Evolutionary conservation across 1,140 invertebrate genomes (phyloP).

Genomic region (Drosophila erecta): DNA sequence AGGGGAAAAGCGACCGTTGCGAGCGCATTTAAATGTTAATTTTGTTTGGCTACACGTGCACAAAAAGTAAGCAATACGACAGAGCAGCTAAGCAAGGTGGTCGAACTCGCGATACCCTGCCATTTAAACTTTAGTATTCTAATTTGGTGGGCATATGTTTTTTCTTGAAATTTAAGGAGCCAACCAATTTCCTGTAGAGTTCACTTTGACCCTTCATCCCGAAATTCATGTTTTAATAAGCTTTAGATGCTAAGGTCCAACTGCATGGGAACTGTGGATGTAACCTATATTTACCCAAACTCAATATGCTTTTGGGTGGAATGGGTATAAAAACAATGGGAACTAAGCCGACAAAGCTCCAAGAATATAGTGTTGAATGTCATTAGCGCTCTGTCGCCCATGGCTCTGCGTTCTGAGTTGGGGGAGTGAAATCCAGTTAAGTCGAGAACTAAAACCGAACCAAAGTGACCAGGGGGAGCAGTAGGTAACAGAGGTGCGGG

Average conservation of each 20-base stretch:
- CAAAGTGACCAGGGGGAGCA: conserved; percentile 14
- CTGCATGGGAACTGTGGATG: too few species aligned
- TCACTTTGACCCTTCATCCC: too few species aligned
- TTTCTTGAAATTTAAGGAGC: too few species aligned
- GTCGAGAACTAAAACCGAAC: conserved; percentile 57
- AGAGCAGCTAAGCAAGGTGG: not conserved
- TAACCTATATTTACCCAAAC: not conserved
- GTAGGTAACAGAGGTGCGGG: conserved; percentile 3
- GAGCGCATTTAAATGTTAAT: conserved; percentile 75
- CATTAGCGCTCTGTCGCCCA: conserved; percentile 74
- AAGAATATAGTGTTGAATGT: conserved; percentile 67
- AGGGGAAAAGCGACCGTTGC: conserved; percentile 47
- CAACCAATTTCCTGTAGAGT: too few species aligned
- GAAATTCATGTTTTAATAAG: not conserved
- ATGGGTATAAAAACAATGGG: conserved; percentile 8
- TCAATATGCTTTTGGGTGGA: not conserved
- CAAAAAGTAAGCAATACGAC: not conserved
- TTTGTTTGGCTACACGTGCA: conserved; percentile 51
- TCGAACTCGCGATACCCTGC: not conserved
- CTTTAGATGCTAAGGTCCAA: not conserved
- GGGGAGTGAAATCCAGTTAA: conserved; percentile 54
- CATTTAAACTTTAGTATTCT: too few species aligned
- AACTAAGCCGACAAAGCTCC: conserved; percentile 41
- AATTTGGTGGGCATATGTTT: too few species aligned
- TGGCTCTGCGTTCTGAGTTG: conserved; percentile 42